phyloP scores from a whole-genome alignment of 37 sponge, comb jelly and placozoan species.

The Eunapius fragilis region DNA sequence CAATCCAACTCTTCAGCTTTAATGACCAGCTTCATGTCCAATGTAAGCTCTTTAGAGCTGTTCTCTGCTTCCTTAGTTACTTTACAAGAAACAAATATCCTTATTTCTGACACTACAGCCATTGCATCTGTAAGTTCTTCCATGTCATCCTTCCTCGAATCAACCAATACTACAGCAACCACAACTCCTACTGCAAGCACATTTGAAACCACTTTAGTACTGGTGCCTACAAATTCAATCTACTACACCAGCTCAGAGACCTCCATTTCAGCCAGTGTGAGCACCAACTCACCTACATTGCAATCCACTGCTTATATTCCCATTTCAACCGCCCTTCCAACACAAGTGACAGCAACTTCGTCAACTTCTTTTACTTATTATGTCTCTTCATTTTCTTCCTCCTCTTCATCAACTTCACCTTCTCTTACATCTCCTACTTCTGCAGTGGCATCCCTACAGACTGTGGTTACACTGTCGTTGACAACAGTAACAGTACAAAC shows the following conservation, averaged over 20 bases:
- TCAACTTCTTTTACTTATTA: too few relatives aligned
- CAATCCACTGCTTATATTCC: neutral
- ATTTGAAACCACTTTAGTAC: neutral
- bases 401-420: too few relatives aligned
- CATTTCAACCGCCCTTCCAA: neutral
- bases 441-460: too few relatives aligned
- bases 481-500: too few relatives aligned
- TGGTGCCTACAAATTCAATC: neutral
- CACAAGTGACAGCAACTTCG: neutral
- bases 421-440: too few relatives aligned
- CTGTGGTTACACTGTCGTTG: too few relatives aligned
- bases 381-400: too few relatives aligned
- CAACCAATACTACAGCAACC: neutral
- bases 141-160: neutral
- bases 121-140: neutral
- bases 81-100: neutral
- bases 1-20: neutral
- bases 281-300: neutral
- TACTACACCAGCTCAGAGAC: neutral
- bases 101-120: neutral
- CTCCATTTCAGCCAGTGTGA: too few relatives aligned
- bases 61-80: neutral
- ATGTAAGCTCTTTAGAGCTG: neutral
- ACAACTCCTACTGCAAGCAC: neutral
- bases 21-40: neutral